Conservation (phyloP, 2,888 invertebrate species). For the Sisyra terminalis region DNA sequence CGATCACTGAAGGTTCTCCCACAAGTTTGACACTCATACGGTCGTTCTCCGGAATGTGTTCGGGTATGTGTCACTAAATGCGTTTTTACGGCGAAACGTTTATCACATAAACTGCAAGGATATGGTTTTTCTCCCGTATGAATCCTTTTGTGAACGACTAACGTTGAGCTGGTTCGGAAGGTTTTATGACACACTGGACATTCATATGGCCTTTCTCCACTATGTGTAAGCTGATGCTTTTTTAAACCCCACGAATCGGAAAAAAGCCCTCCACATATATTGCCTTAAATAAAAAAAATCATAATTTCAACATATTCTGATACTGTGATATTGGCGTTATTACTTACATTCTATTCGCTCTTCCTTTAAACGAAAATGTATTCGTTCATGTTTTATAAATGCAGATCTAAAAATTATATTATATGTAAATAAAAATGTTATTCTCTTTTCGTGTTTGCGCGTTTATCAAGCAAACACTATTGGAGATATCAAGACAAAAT, state of each 20-base stretch:
- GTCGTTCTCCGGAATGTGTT: constrained; percentile 6
- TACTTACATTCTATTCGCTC: constrained; percentile 7
- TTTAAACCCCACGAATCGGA: constrained; percentile 6
- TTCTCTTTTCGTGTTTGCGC: too few relatives aligned
- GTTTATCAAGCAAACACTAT: too few relatives aligned
- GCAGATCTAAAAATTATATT: constrained; percentile 4
- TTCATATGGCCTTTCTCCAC: constrained; percentile 10
- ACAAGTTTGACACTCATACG: constrained; percentile 4
- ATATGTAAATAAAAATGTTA: background rate
- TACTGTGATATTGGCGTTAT: too few relatives aligned
- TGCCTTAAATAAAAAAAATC: background rate
- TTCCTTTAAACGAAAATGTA: constrained; percentile 7
- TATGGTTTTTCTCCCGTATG: constrained; percentile 18
- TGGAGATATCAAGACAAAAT: too few relatives aligned
- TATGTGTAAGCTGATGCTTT: constrained; percentile 5
- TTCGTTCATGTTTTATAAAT: constrained; percentile 7
- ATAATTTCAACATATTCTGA: too few relatives aligned
- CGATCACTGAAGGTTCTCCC: constrained; percentile 7
- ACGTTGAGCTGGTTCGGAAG: constrained; percentile 25
- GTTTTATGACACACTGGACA: constrained; percentile 22
- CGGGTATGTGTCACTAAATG: constrained; percentile 5
- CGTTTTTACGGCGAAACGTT: constrained; percentile 7
- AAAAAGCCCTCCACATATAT: constrained; percentile 6
- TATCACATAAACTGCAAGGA: constrained; percentile 5
- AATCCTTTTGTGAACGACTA: constrained; percentile 24